Evolutionary conservation across 2,113 vertebrate genomes (phyloP), one percentile per base, ranked within the genome.

Genomic region (Emydocephalus ijimae): DNA sequence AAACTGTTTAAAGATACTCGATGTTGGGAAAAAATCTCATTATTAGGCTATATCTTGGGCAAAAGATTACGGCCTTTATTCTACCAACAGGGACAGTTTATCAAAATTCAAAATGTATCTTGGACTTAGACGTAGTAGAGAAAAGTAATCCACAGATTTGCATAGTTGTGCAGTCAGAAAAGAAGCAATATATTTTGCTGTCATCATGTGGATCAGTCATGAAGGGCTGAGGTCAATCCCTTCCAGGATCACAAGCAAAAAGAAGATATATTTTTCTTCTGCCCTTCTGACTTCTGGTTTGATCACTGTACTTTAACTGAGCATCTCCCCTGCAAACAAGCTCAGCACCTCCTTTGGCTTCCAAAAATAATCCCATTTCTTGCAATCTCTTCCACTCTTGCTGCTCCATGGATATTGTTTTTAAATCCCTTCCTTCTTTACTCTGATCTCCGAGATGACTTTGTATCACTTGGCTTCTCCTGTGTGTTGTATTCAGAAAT

Each of bases 381-480:
- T 45, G 34, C 34, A 87, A 15, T 87, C 34, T 81, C 69, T 24
- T 45, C 43, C 85, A 87, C 34, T 7, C 57, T 21, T 29, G n/a
- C 23, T 93, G 92, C 87, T 29, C n/a, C 54, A 39, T 88, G 88
- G 52, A 56, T 86, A 54, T 52, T 87, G 26, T 85, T 91, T 45
- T 92, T n/a, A 74, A 57, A 61, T 88, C 7, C 20, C 24, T 39
- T 86, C 89, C 85, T 43, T 7, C 21, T 48, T 59, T 29, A 34
- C 10, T 43, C 92, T 94, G 81, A 56, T 21, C 55, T 74, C 85
- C 93, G 48, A 20, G 59, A 21, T 52, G 87, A 24, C 12, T 52
- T 93, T 86, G 87, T 34, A 3, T 88, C 90, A 57, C 50, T 39
- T 50, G 88, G 91, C 15, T 93, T 94, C 87, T 90, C 89, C 57